Evolutionary conservation across 2,888 invertebrate genomes (phyloP), one percentile per base, ranked within the genome.

Genomic region (Aspidiotus destructor): DNA sequence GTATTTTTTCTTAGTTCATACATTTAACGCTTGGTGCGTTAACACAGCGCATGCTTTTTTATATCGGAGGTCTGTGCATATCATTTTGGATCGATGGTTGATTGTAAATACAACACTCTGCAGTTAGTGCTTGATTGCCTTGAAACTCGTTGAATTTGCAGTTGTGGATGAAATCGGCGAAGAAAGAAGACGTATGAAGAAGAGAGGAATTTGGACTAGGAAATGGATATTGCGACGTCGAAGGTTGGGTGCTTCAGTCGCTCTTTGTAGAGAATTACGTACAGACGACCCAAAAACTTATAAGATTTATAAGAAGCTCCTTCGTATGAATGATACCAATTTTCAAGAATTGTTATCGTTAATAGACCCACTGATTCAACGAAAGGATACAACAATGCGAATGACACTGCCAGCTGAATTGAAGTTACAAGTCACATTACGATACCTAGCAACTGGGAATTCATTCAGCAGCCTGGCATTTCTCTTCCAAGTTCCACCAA

Each of bases 391-490:
- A 6, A 8, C 1, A 2, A 41, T 55, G 55, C 17, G 64, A 16
- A 15, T 1, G 6, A 17, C 55, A 9, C 54, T 64, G 7, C 55
- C 64, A 7, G 55, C 41, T 2, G 42, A 8, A 41, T 1, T 41
- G 15, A 64, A 55, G 55, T 41, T 55, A 55, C 11, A 64, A 64
- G 40, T 53, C 3, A 64, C 55, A 2, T 11, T 64, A 9, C 15
- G 13, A 16, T 64, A 41, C 41, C n/a, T 64, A 2, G 55, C 64
- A 16, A 62, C 53, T 5, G 62, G 62, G 13, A 53, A 62, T 16
- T 52, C 10, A 28, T 16, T 62, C 8, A 62, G 28, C n/a, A n/a
- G n/a, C n/a, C n/a, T n/a, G n/a, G n/a, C n/a, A n/a, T n/a, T n/a
- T n/a, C n/a, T n/a, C n/a, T n/a, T n/a, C n/a, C n/a, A n/a, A n/a